Percentiles rank a stretch among this genome's conserved stretches.
phyloP scores from a whole-genome alignment of 1,140 invertebrate species.

The Harlomillsia oculata region DNA sequence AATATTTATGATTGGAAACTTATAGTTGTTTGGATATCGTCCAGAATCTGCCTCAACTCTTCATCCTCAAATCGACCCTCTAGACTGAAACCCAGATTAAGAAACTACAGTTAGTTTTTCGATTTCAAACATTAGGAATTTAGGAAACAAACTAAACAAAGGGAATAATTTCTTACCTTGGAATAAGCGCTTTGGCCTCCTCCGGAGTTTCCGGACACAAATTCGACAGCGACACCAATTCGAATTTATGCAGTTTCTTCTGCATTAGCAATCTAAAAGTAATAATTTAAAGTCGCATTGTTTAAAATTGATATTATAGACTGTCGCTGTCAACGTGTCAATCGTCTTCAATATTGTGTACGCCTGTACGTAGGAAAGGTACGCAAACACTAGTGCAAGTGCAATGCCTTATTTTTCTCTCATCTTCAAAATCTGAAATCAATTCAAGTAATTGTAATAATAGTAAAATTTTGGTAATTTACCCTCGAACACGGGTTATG shows the following conservation, averaged over 20 bases:
- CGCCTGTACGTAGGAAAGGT: too few species aligned
- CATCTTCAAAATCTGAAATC: too few species aligned
- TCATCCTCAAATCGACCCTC: slow-evolving; percentile 95
- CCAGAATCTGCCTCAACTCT: slow-evolving; percentile 82
- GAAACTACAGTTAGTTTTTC: too few species aligned
- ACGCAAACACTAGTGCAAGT: too few species aligned
- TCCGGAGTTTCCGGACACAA: slow-evolving; percentile 95
- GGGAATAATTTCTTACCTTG: slow-evolving; percentile 59
- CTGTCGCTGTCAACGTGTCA: too few species aligned
- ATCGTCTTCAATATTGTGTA: too few species aligned
- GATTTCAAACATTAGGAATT: background rate
- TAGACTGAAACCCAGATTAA: slow-evolving; percentile 57
- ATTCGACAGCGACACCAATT: slow-evolving; percentile 93
- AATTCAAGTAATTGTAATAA: too few species aligned
- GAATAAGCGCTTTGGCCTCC: slow-evolving; percentile 93
- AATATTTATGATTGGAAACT: slow-evolving; percentile 79
- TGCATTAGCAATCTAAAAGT: slow-evolving; percentile 73
- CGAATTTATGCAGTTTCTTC: slow-evolving; percentile 97
- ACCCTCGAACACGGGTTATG: slow-evolving; percentile 86
- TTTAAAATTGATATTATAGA: too few species aligned
- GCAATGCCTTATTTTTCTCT: too few species aligned
- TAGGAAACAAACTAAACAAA: background rate
- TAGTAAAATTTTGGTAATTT: slow-evolving; percentile 34
- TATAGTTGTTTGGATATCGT: slow-evolving; percentile 95
- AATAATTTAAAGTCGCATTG: slow-evolving; percentile 26